Conservation (phyloP, 2,888 invertebrate genomes). For the Aquatica leii region DNA sequence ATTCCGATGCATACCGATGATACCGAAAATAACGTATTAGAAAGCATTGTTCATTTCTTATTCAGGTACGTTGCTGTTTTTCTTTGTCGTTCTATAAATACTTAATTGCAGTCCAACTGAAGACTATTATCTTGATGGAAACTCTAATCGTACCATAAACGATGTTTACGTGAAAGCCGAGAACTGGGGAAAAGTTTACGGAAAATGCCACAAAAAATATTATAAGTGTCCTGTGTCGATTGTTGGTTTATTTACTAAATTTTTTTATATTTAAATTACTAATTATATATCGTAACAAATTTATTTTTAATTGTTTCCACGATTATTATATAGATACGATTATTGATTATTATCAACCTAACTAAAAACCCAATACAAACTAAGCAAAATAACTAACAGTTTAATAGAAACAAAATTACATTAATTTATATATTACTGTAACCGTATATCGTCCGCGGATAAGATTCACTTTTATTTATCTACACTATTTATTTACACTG, state of each 20-base stretch:
- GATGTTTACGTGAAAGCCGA: constrained; percentile 22
- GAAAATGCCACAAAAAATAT: constrained; percentile 21
- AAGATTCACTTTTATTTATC: too few species aligned
- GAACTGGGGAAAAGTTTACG: constrained; percentile 16
- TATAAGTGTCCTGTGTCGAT: constrained; percentile 22
- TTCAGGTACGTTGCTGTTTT: constrained; percentile 51
- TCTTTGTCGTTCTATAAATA: not conserved
- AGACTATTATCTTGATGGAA: constrained; percentile 11
- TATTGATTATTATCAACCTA: too few species aligned
- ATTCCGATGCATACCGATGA: constrained; percentile 52
- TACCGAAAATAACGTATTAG: constrained; percentile 56
- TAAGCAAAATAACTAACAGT: too few species aligned
- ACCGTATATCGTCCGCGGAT: too few species aligned
- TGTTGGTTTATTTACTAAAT: constrained; percentile 29
- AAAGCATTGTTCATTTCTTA: constrained; percentile 56
- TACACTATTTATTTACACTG: too few species aligned
- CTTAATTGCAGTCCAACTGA: constrained; percentile 26
- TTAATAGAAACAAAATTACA: too few species aligned
- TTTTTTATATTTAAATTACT: constrained; percentile 24
- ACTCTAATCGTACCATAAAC: not conserved
- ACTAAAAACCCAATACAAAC: too few species aligned
- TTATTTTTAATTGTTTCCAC: too few species aligned
- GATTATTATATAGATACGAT: too few species aligned
- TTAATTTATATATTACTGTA: too few species aligned
- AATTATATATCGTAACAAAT: too few species aligned